Base-by-base conservation (phyloP, 2,888 invertebrate species). In the Pristionchus entomophagus region DNA sequence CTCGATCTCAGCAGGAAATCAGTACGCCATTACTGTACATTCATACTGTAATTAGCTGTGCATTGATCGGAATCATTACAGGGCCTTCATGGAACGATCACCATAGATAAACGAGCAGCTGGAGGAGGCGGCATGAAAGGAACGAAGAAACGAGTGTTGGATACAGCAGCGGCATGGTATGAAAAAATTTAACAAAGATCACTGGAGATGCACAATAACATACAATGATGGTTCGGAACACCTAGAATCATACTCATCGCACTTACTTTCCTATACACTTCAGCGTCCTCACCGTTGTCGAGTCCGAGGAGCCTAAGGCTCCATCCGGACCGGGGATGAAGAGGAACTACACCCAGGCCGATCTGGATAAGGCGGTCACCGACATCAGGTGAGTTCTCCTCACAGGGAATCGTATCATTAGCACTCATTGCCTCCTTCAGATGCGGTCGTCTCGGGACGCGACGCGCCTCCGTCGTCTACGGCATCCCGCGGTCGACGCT, bases 401-500 rank as follows among this genome's bases (percentile, higher is more conserved):
- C n/a, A n/a, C n/a, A n/a, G n/a, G n/a, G n/a, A n/a, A n/a, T n/a
- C n/a, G n/a, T n/a, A n/a, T n/a, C n/a, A n/a, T n/a, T n/a, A n/a
- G n/a, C n/a, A n/a, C n/a, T n/a, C 45, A 19, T 32, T 1, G 17
- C 22, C 19, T 29, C 29, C 32, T 8, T 65, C 17, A 86, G 86
- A 56, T 87, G 88, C 80, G 90, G 90, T 69, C 88, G 89, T 62
- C 87, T 90, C 29, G 90, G 90, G 17, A 90, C 90, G 6, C 69
- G 90, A 41, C 88, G 98, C 87, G 98, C 98, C 14, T 97, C 98
- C 84, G 97, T 97, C 85, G 96, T 97, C 92, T 99, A 99, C 94
- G 97, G 97, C 92, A 97, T 98, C 94, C 98, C 98, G 12, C 96
- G 98, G 89, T 97, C 98, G 89, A 98, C 98, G 41, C 95, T 99